Evolutionary conservation across 2,888 invertebrate genomes (phyloP).

Genomic region (Saturnia japonica): DNA sequence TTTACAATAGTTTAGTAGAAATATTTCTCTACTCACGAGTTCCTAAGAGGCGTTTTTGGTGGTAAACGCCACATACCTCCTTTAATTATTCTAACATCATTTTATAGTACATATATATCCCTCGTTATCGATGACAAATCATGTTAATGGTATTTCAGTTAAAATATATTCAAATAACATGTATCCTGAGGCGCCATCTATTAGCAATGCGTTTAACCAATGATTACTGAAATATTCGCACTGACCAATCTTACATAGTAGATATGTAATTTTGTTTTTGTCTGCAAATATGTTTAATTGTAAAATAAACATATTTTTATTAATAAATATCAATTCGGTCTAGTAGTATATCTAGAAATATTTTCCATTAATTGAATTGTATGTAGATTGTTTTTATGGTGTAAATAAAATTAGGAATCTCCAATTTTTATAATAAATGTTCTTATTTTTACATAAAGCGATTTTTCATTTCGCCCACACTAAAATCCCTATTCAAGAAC

Average conservation of each 20-base stretch:
- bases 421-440: constrained; percentile 6
- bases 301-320: background rate
- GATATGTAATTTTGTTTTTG: background rate
- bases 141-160: too few species aligned
- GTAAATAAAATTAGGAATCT: constrained; percentile 6
- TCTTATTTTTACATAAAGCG: constrained; percentile 15
- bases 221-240: too few species aligned
- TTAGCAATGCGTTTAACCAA: too few species aligned
- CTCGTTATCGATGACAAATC: too few species aligned
- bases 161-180: too few species aligned
- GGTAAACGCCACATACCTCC: too few species aligned
- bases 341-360: background rate
- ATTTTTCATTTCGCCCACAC: background rate
- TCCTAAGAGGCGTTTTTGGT: too few species aligned
- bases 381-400: background rate
- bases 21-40: background rate
- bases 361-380: background rate
- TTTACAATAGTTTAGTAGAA: background rate
- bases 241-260: too few species aligned
- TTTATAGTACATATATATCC: too few species aligned
- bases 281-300: background rate
- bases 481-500: constrained; percentile 64
- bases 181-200: too few species aligned
- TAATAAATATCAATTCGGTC: background rate
- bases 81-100: too few species aligned